A percentile compares a stretch with the other conserved stretches of the same genome.
These are phyloP conservation scores for Eupristina koningsbergeri DNA, from an alignment of 1,140 invertebrate genomes.

Conservation along the genomic window DNA sequence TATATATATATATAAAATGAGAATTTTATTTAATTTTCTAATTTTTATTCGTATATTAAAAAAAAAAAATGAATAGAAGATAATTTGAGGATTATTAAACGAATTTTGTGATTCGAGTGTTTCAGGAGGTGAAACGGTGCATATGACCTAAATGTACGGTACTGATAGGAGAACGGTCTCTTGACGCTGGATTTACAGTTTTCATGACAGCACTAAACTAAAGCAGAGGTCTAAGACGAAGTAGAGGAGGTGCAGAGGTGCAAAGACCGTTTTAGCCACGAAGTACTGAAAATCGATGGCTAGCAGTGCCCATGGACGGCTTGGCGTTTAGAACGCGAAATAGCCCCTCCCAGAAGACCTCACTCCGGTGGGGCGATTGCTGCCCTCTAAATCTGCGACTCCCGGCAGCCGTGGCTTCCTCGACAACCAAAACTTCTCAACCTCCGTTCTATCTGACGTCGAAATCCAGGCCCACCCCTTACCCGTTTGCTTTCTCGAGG, in stretches of 20 bases:
- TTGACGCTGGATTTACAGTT: neutral
- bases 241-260: slow-evolving; percentile 38
- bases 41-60: too few relatives aligned
- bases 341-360: slow-evolving; percentile 95
- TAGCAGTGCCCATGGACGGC: slow-evolving; percentile 88
- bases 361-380: slow-evolving; percentile 93
- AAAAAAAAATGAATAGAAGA: too few relatives aligned
- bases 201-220: neutral
- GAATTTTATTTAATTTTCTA: too few relatives aligned
- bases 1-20: too few relatives aligned
- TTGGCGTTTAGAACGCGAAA: slow-evolving; percentile 94
- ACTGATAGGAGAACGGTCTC: neutral
- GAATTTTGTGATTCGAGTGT: neutral
- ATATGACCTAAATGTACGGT: neutral
- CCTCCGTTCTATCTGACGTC: slow-evolving; percentile 46
- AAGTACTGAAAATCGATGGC: slow-evolving; percentile 71
- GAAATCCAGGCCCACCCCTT: neutral
- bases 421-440: slow-evolving; percentile 58
- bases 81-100: neutral
- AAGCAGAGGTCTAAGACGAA: too few relatives aligned
- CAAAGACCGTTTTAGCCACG: slow-evolving; percentile 45
- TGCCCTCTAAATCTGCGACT: slow-evolving; percentile 74
- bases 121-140: neutral
- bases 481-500: neutral
- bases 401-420: slow-evolving; percentile 63